A percentile compares a stretch with the other conserved stretches of the same genome.
Conservation (phyloP, 1,140 invertebrate species). For the Eumaeus atala region DNA sequence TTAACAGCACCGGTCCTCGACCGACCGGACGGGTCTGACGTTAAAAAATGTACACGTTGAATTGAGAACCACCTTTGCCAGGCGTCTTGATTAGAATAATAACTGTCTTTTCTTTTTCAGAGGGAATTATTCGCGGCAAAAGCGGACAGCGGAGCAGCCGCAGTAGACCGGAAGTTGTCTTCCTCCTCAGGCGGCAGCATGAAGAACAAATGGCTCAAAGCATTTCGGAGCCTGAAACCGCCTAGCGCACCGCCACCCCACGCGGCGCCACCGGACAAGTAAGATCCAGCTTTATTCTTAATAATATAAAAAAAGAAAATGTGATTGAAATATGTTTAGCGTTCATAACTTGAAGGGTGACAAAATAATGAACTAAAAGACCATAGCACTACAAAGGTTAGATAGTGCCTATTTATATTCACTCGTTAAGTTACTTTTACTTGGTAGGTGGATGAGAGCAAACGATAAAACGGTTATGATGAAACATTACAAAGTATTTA, state of each 20-base stretch:
- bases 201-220: constrained; percentile 98
- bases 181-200: constrained; percentile 90
- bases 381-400: too few relatives aligned
- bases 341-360: constrained; percentile 1
- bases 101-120: constrained; percentile 75
- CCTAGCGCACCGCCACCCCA: constrained; percentile 78
- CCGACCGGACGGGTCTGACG: too few relatives aligned
- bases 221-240: constrained; percentile 94
- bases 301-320: constrained; percentile 1
- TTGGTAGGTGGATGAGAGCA: too few relatives aligned
- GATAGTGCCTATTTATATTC: too few relatives aligned
- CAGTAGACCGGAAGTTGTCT: constrained; percentile 88
- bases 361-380: neutral
- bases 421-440: too few relatives aligned
- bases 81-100: too few relatives aligned
- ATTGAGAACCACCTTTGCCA: too few relatives aligned
- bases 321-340: too few relatives aligned
- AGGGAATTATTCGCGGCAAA: constrained; percentile 91
- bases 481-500: too few relatives aligned
- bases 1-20: too few relatives aligned
- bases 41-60: too few relatives aligned
- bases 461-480: too few relatives aligned
- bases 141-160: constrained; percentile 75
- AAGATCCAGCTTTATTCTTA: constrained; percentile 37
- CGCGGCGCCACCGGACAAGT: constrained; percentile 72